Base-by-base conservation (phyloP, 2,797 vertebrate species). In the Anguilla pacifica region DNA sequence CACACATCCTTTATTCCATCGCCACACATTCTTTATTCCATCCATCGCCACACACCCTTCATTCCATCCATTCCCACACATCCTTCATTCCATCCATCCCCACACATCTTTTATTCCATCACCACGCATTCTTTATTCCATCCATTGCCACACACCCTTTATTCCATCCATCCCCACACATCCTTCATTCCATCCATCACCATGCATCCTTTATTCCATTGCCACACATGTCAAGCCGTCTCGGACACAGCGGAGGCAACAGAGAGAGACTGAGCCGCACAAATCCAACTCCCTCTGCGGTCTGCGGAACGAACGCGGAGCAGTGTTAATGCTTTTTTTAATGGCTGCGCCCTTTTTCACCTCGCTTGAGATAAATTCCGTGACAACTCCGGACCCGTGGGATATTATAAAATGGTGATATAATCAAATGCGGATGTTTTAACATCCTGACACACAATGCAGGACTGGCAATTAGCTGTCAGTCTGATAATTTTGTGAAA, bases 291-390 rank as follows among this genome's bases (percentile, higher is more conserved):
- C 22, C 3, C 39, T 25, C 39, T 25, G 35, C 10, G 77, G 77
- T 46, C n/a, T 22, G 7, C 77, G 39, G 43, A 81, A 46, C 39
- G 19, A 10, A n/a, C 35, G 15, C 15, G 15, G 77, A 0, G 43
- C 1, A 0, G 43, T 49, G 43, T 49, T 81, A 22, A 22, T 25
- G 49, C 28, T 84, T 46, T 67, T 85, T 74, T 57, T 74, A 74
- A 51, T 61, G 77, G 64, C 51, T 84, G 17, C 57, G 57, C 82
- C 17, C 11, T n/a, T n/a, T 43, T 77, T 85, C 87, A 57, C 87
- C 31, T n/a, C 9, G 39, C 39, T 81, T 49, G 25, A 81, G 9
- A 81, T 81, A 17, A 61, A 49, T 81, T 43, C 49, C 77, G 2
- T 25, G 43, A 49, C 28, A 74, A 35, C 22, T 46, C 43, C 49